These are phyloP conservation scores for Prunella himalayana DNA, from an alignment of 2,113 vertebrate species.

Conservation along the genomic window DNA sequence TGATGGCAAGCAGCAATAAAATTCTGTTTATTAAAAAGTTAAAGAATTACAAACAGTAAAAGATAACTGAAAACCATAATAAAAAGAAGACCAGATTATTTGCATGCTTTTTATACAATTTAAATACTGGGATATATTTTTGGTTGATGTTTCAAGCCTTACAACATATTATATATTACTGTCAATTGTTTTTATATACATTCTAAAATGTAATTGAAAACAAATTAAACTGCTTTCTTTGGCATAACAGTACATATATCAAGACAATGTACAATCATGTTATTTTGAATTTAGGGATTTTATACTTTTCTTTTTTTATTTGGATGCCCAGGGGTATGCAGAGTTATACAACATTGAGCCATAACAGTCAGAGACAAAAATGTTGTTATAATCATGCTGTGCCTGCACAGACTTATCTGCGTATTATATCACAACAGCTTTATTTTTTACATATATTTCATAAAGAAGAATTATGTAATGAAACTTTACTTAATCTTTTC, in stretches of 20 bases:
- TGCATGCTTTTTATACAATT: neutral
- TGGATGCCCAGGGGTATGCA: neutral
- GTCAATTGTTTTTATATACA: neutral
- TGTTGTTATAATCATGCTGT: neutral
- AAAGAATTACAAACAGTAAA: neutral
- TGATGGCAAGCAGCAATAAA: neutral
- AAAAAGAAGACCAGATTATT: neutral
- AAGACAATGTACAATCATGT: neutral
- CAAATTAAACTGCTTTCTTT: neutral
- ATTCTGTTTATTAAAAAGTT: neutral
- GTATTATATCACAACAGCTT: neutral
- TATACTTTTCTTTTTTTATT: neutral
- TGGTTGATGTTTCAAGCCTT: neutral
- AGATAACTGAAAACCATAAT: neutral
- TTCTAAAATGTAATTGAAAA: neutral
- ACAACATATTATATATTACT: neutral
- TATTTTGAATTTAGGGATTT: neutral
- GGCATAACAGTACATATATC: neutral
- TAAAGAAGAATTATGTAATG: neutral
- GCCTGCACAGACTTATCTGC: neutral
- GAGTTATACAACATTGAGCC: neutral
- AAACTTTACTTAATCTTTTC: neutral
- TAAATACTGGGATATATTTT: neutral
- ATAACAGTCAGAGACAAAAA: neutral
- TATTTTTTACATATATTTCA: neutral